A percentile compares a stretch with the other conserved stretches of the same genome.
Conservation (phyloP, 2,113 vertebrate genomes). For the Cyprinodon tularosa region DNA sequence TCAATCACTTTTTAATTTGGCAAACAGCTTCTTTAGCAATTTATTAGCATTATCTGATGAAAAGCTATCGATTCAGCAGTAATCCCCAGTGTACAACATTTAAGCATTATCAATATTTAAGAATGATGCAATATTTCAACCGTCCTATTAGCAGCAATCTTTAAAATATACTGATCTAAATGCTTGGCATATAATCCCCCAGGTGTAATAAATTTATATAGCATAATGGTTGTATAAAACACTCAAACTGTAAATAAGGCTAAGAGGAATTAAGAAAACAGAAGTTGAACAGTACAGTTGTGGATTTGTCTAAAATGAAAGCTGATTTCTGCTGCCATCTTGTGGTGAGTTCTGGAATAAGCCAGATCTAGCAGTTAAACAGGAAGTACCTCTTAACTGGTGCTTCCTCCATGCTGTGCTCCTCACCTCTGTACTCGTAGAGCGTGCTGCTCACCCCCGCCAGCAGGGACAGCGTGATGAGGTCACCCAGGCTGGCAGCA, state of each 20-base stretch:
- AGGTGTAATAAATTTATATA: neutral
- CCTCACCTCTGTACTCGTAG: slow-evolving; percentile 85
- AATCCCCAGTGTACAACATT: neutral
- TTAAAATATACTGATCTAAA: too few species aligned
- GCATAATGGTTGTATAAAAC: neutral
- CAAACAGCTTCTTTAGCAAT: too few species aligned
- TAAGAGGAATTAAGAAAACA: neutral
- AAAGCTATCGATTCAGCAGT: too few species aligned
- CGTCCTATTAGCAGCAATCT: too few species aligned
- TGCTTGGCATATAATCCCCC: too few species aligned
- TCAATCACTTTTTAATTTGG: neutral
- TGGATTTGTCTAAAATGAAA: neutral
- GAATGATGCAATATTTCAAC: too few species aligned
- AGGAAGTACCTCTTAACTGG: neutral
- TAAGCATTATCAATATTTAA: too few species aligned
- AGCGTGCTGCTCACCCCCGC: slow-evolving; percentile 89
- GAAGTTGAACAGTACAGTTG: neutral
- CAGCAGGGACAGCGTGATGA: slow-evolving; percentile 92
- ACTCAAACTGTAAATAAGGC: too few species aligned
- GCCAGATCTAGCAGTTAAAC: neutral
- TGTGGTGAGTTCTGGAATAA: slow-evolving; percentile 22
- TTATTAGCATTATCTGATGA: too few species aligned
- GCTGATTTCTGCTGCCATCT: slow-evolving; percentile 51
- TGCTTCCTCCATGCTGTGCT: neutral
- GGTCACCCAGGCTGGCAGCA: slow-evolving; percentile 95